A percentile compares a stretch with the other conserved stretches of the same genome.
phyloP scores from a whole-genome alignment of 2,888 invertebrate genomes.

The Stenotaenia linearis region DNA sequence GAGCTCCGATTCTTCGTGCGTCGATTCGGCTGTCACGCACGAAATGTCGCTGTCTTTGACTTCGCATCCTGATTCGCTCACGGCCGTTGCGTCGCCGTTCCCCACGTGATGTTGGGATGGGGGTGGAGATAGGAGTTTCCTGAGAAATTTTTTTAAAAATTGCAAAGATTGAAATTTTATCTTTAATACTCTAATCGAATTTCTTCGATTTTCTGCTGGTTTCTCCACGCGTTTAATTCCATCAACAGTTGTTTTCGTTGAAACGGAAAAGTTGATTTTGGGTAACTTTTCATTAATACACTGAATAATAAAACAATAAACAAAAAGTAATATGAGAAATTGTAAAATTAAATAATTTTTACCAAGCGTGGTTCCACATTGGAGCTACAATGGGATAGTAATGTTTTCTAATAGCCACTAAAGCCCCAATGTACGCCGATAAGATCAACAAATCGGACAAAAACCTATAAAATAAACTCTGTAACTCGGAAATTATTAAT shows the following conservation, averaged over 20 bases:
- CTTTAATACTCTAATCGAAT: not conserved
- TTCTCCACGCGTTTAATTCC: not conserved
- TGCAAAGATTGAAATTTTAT: not conserved
- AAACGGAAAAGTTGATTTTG: not conserved
- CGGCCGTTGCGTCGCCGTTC: not conserved
- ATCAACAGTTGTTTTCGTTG: not conserved
- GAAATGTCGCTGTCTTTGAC: not conserved
- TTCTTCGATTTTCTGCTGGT: not conserved
- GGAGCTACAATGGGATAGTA: conserved; percentile 44
- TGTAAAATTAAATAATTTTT: conserved; percentile 34
- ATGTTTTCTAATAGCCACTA: conserved; percentile 44
- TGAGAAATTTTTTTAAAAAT: not conserved
- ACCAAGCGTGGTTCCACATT: conserved; percentile 44
- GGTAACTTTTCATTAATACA: not conserved
- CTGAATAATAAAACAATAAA: not conserved
- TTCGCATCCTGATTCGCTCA: not conserved
- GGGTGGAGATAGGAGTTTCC: not conserved
- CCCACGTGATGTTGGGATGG: not conserved
- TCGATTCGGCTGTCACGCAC: not conserved
- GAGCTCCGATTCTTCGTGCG: not conserved
- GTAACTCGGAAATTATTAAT: too few species aligned
- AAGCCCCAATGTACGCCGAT: conserved; percentile 45
- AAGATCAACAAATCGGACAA: conserved; percentile 43
- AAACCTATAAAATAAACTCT: conserved; percentile 40
- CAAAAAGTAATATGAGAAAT: not conserved